Percentiles rank a stretch among this genome's conserved stretches.
Conservation (phyloP, 2,888 invertebrate genomes). For the Lithodes maja region DNA sequence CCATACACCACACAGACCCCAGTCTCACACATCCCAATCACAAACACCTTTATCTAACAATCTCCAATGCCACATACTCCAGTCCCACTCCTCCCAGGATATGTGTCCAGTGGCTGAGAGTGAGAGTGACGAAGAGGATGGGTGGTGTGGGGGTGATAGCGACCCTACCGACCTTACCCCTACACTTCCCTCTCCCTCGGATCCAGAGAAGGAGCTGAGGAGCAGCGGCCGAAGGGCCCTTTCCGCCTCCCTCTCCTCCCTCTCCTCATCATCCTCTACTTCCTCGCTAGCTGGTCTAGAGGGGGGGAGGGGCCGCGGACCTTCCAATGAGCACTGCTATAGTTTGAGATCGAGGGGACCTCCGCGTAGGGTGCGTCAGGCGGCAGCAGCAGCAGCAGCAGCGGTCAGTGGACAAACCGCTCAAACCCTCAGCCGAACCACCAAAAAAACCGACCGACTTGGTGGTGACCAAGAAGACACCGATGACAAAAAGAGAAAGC, state of each 20-base stretch:
- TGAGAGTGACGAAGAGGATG: not conserved
- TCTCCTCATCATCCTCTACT: conserved; percentile 31
- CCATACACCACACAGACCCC: not conserved
- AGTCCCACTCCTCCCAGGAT: not conserved
- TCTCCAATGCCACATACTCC: not conserved
- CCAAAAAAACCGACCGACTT: conserved; percentile 28
- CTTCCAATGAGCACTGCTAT: conserved; percentile 67
- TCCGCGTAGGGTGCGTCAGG: conserved; percentile 43
- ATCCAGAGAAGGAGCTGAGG: conserved; percentile 15
- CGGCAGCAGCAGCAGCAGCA: not conserved
- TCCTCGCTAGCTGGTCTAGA: conserved; percentile 32
- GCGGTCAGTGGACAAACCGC: not conserved
- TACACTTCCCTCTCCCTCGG: conserved; percentile 1
- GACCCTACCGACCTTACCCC: not conserved
- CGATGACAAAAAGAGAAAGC: conserved; percentile 62
- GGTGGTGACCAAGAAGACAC: conserved; percentile 48
- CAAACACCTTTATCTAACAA: too few relatives aligned
- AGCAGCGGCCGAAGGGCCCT: conserved; percentile 34
- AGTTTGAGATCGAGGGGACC: conserved; percentile 70
- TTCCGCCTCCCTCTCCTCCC: not conserved
- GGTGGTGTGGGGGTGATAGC: not conserved
- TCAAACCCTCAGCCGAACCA: not conserved
- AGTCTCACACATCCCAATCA: not conserved
- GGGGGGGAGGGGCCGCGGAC: conserved; percentile 36
- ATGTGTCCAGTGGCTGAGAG: not conserved